Evolutionary conservation across 2,113 vertebrate species (phyloP), one percentile per base, ranked within the genome.

Genomic region (Peromyscus californicus): DNA sequence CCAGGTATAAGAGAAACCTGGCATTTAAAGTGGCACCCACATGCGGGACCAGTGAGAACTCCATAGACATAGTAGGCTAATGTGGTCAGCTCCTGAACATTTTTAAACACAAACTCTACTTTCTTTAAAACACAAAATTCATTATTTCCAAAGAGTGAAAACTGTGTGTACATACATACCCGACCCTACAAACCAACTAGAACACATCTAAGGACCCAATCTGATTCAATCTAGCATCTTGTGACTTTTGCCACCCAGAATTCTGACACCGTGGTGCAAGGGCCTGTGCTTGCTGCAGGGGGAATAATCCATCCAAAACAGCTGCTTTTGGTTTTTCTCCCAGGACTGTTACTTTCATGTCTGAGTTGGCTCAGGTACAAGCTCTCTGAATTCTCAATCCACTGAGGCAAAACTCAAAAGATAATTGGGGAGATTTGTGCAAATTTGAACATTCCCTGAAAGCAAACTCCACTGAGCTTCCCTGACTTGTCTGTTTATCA

Each of bases 371-470:
- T 93, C 69, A 63, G 5, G 48, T 48, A 5, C 15, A 54, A 82
- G 11, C 3, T 74, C 61, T 90, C 57, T 86, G 74, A 21, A 76
- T 65, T 88, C 79, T 69, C 70, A 72, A 51, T 31, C 24, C 8
- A 36, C 54, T 89, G 1, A 69, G 79, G 36, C 74, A 96, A 67
- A 29, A 51, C 17, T 76, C 91, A 80, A 86, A 95, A 85, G n/a
- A 76, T 78, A 24, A 39, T 15, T 78, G 54, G 26, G 45, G 21
- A 24, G 15, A 39, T 78, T 74, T 93, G 79, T 69, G 10, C 74
- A 86, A 85, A 78, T 39, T 5, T 54, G 54, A 93, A 91, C 63
- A 92, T n/a, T 96, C 69, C 80, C 88, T 92, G 94, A 96, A 90
- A 84, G 51, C 88, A 92, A 79, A 95, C 61, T 10, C n/a, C 0